Conservation (phyloP, 2,113 vertebrate genomes). For the Kobus ellipsiprymnus region DNA sequence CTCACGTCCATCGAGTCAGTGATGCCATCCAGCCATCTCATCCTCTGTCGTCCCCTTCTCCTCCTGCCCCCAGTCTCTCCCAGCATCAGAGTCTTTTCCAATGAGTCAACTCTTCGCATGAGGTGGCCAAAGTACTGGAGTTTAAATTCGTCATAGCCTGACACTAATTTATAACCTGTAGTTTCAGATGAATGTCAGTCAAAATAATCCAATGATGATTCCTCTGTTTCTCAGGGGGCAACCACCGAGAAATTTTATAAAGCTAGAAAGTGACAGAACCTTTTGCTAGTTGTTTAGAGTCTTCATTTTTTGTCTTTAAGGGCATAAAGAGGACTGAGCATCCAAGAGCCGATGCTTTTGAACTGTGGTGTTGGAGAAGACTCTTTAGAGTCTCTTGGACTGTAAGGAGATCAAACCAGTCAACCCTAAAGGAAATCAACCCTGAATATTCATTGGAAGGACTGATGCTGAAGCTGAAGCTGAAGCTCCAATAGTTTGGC, state of each 20-base stretch:
- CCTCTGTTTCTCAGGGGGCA: background rate
- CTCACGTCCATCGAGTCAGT: too few relatives aligned
- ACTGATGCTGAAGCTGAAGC: background rate
- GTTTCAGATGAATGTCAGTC: constrained; percentile 7
- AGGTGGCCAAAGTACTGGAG: too few relatives aligned
- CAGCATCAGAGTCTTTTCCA: too few relatives aligned
- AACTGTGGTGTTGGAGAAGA: background rate
- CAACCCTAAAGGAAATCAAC: background rate
- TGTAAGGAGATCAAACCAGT: background rate
- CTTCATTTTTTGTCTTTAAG: background rate
- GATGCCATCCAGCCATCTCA: too few relatives aligned
- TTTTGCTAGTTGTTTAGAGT: background rate
- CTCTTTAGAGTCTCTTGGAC: background rate
- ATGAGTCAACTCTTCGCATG: too few relatives aligned
- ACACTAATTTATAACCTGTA: background rate
- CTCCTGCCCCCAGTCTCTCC: too few relatives aligned
- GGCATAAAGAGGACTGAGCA: background rate
- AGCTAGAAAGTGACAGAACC: background rate
- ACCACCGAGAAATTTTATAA: background rate
- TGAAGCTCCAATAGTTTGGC: background rate
- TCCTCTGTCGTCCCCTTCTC: too few relatives aligned
- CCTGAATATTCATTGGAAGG: background rate
- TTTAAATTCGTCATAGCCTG: background rate
- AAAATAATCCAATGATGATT: constrained; percentile 3
- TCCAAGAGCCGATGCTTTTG: background rate